phyloP scores from a whole-genome alignment of 2,797 vertebrate genomes.

The Manis javanica region DNA sequence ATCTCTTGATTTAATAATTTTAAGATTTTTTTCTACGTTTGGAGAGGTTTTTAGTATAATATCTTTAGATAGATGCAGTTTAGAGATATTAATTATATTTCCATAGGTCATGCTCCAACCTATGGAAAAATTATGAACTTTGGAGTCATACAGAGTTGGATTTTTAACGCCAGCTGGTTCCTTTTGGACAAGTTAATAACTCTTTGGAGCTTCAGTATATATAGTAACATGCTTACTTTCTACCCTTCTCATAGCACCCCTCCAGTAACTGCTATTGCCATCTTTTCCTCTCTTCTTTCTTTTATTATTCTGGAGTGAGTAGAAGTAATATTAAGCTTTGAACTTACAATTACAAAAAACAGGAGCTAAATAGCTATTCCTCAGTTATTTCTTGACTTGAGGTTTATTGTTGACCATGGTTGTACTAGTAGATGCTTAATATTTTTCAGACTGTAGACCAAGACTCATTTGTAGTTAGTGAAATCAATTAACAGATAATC shows the following conservation, averaged over 20 bases:
- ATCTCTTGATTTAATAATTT: neutral
- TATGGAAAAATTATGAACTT: neutral
- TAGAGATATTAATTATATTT: neutral
- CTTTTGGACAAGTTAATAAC: neutral
- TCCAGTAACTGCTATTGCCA: accelerated
- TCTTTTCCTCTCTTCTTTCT: neutral
- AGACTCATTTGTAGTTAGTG: neutral
- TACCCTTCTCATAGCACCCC: neutral
- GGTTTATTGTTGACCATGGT: neutral
- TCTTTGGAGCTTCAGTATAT: neutral
- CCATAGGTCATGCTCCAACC: neutral
- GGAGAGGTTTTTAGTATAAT: neutral
- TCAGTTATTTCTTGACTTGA: neutral
- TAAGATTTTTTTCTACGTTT: neutral
- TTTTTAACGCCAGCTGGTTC: neutral
- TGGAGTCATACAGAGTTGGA: neutral
- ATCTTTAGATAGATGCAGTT: neutral
- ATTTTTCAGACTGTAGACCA: neutral
- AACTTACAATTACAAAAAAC: neutral
- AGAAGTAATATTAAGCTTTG: neutral
- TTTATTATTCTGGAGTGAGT: neutral
- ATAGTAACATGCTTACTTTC: neutral
- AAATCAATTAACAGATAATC: neutral
- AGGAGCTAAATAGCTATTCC: neutral
- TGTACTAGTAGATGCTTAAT: neutral